A percentile compares a stretch with the other conserved stretches of the same genome.
phyloP scores from a whole-genome alignment of 1,140 invertebrate genomes.

The Phymorhynchus buccinoides region DNA sequence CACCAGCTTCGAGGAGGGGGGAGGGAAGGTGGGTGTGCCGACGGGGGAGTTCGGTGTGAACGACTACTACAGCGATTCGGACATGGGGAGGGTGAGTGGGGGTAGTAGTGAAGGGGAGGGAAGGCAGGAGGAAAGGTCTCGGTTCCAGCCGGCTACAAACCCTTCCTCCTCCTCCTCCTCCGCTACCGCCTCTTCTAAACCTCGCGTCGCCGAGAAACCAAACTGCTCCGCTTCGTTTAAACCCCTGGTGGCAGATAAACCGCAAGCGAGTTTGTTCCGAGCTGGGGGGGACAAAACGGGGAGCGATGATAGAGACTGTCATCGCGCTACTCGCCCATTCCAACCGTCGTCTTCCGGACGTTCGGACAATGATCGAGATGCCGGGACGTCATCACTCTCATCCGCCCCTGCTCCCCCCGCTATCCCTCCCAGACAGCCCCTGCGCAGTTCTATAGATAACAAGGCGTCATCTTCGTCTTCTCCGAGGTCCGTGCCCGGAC shows the following conservation, averaged over 20 bases:
- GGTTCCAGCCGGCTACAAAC: no score
- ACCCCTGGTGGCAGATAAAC: neutral
- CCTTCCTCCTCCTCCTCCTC: neutral
- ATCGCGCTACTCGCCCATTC: no score
- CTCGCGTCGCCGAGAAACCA: neutral
- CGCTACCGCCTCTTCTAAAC: neutral
- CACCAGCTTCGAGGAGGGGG: slow-evolving; percentile 35
- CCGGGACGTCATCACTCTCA: neutral
- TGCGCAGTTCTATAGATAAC: neutral
- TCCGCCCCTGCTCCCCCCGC: neutral
- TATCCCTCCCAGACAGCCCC: neutral
- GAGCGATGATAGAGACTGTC: no score
- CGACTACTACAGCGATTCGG: neutral
- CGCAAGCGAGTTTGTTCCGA: neutral
- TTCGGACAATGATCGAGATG: no score
- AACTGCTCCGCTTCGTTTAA: neutral
- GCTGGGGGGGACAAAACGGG: no score
- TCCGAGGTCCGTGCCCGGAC: neutral
- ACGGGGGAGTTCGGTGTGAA: neutral
- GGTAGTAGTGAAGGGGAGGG: neutral
- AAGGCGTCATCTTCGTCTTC: no score
- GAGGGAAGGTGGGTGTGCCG: neutral
- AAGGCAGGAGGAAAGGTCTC: neutral
- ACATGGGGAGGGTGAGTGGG: neutral
- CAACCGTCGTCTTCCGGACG: no score